phyloP scores from a whole-genome alignment of 2,797 vertebrate genomes.

The Lateolabrax maculatus region DNA sequence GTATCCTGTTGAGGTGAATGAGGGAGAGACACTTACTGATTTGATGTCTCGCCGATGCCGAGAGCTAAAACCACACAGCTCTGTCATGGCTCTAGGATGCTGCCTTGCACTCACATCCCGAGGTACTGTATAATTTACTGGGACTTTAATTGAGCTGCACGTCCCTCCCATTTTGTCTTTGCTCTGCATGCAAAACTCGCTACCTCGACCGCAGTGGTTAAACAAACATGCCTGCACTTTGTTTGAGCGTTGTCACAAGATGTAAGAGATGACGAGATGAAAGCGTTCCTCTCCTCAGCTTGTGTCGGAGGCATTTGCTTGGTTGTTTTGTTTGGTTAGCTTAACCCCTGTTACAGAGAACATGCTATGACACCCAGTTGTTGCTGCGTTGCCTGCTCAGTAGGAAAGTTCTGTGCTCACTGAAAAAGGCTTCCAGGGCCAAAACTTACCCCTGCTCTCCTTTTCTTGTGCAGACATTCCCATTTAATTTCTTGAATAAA shows the following conservation, averaged over 20 bases:
- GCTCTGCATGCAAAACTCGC: conserved; percentile 23
- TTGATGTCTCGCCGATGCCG: conserved; percentile 13
- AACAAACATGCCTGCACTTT: conserved; percentile 29
- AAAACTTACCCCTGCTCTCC: background rate
- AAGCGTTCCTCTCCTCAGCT: background rate
- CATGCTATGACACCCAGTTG: background rate
- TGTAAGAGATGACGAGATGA: conserved; percentile 6
- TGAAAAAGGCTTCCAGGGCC: background rate
- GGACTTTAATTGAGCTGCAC: conserved; percentile 37
- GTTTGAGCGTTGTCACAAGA: conserved; percentile 26
- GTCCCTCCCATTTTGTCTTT: conserved; percentile 10
- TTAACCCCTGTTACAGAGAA: background rate
- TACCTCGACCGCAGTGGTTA: conserved; percentile 9
- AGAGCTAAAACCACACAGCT: conserved; percentile 9
- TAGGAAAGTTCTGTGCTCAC: background rate
- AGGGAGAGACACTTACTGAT: conserved; percentile 21
- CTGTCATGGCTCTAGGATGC: conserved; percentile 82
- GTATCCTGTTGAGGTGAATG: conserved; percentile 10
- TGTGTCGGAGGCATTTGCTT: background rate
- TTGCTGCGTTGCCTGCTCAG: background rate
- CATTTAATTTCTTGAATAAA: background rate
- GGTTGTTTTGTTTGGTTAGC: background rate
- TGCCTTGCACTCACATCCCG: conserved; percentile 77
- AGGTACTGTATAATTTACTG: conserved; percentile 75
- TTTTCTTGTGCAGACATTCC: background rate